Evolutionary conservation across 1,140 invertebrate genomes (phyloP), one percentile per base, ranked within the genome.

Genomic region (Drosophila leontia): DNA sequence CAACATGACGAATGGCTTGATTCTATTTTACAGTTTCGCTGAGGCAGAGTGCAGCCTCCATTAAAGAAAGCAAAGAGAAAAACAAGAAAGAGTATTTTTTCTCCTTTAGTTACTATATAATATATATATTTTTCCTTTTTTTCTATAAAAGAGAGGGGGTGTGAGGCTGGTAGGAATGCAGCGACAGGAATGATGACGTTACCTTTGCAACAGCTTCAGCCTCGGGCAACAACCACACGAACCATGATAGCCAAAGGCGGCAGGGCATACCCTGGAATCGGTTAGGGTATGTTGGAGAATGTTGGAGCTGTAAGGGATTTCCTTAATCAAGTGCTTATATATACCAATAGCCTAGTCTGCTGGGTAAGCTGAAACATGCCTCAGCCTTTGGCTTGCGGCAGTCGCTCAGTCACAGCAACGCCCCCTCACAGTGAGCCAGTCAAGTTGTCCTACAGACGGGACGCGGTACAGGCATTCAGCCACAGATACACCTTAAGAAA

Each of bases 1-100:
- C 78, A 81, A 85, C 85, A 88, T 79, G 84, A 88, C 85, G 84
- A 84, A 88, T 90, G 78, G 78, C 80, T 80, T 88, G 86, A 90
- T 90, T 90, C 81, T 84, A 85, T 88, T 88, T 84, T 75, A 81
- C 84, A 88, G 85, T 86, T 86, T 82, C 62, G 51, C 78, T 62
- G 57, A 29, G 5, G n/a, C 72, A 47, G 41, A 51, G 48, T 62
- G 44, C 39, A 37, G 44, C 11, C 23, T 19, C 13, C 50, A 44
- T 45, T 57, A 44, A 64, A 44, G 32, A 41, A 44, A 53, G 50
- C 29, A 26, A 23, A 55, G 51, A 39, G 42, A 32, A 39, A 59
- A 51, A 41, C 56, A 57, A 63, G 61, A 50, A 68, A 50, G 37
- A 60, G 51, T 74, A 51, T 70, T 78, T 78, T 78, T 70, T 64